Evolutionary conservation across 2,888 invertebrate genomes (phyloP), one percentile per base, ranked within the genome.

Genomic region (Smittia sp.): DNA sequence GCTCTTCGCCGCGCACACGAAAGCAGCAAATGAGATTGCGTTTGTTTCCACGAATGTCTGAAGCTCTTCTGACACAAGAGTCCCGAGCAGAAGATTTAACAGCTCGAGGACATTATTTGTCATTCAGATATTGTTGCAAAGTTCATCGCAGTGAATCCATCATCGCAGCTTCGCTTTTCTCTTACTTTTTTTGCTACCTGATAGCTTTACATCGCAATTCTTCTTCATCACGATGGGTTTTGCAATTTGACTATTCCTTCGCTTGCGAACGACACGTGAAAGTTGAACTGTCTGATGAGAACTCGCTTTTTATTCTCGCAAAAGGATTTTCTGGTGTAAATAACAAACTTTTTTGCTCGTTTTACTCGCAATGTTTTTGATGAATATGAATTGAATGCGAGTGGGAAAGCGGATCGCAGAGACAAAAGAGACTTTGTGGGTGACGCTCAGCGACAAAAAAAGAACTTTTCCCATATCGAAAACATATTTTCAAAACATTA

Each of bases 101-200:
- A 41, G 67, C 67, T 67, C 46, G 22, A 46, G 67, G 67, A 67
- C 46, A 67, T 46, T 46, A 67, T 67, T 67, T 67, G 67, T 67
- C 67, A 67, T 67, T 41, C 18, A 58, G 67, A 67, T 67, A 67
- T 38, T 46, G 46, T 67, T 67, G 24, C 67, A 67, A 67, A 67
- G 67, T 67, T 41, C 66, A 66, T 32, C 18, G 38, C 15, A 38
- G 62, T 63, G 32, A 66, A 66, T 66, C 32, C 66, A 66, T 66
- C 66, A 66, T 66, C 66, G 38, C 38, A 63, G 25, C 9, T 46
- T 46, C 46, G 6, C 46, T 46, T 7, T 46, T 46, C 32, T 32
- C 32, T 46, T 46, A 46, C 9, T 58, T 58, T 58, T 18, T 18
- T 58, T 58, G 18, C 38, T 67, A 67, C 67, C 67, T 67, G 67